Percentiles rank a stretch among this genome's conserved stretches.
Evolutionary conservation across 2,113 vertebrate species (phyloP).

Genomic region (Eclectus roratus): DNA sequence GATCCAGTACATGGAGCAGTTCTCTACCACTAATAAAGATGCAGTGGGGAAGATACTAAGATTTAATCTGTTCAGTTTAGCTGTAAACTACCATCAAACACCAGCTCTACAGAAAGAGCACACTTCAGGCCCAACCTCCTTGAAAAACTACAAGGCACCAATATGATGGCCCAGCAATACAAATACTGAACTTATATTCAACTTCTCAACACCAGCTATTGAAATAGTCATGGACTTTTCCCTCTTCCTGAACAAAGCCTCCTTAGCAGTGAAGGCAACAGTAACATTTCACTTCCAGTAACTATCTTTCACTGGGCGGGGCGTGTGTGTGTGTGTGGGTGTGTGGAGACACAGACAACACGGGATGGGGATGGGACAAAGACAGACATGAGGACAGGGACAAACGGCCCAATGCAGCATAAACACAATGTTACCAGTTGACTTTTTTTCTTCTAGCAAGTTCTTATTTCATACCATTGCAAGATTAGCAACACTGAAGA

Average conservation of each 20-base stretch:
- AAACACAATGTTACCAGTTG: neutral
- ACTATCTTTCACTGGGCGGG: neutral
- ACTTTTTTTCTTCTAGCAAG: neutral
- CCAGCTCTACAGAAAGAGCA: neutral
- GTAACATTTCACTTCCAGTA: neutral
- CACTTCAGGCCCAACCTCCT: neutral
- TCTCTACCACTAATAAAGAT: neutral
- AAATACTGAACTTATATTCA: neutral
- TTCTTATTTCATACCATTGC: neutral
- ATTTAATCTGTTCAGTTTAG: neutral
- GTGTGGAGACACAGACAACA: neutral
- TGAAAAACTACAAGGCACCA: neutral
- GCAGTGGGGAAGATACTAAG: neutral
- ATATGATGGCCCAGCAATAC: neutral
- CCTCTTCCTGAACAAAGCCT: neutral
- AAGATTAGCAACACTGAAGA: neutral
- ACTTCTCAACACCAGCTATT: neutral
- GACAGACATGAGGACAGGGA: fast-evolving
- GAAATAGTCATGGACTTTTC: neutral
- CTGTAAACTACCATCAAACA: neutral
- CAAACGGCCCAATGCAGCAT: neutral
- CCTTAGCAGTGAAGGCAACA: neutral
- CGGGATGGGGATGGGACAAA: neutral
- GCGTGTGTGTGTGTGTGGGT: no score
- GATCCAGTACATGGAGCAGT: neutral